These are phyloP conservation scores for Phenacoccus solenopsis DNA, from an alignment of 1,140 invertebrate species.

Conservation along the genomic window DNA sequence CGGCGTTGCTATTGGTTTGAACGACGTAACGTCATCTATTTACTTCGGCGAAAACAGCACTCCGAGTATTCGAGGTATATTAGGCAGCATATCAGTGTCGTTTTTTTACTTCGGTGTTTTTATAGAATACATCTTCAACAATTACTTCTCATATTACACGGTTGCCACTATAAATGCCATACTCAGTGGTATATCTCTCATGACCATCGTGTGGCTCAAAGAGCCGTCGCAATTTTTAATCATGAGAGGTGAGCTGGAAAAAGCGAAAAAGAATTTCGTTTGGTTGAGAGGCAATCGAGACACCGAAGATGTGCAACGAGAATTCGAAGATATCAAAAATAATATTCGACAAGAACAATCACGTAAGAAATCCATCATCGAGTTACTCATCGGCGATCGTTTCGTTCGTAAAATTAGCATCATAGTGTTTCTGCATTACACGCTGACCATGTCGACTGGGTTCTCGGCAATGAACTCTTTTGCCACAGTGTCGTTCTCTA, in stretches of 20 bases:
- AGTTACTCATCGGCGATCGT: conserved; percentile 34
- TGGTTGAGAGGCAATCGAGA: conserved; percentile 42
- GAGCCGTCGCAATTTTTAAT: conserved; percentile 65
- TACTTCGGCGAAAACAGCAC: conserved; percentile 67
- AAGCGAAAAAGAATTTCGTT: conserved; percentile 47
- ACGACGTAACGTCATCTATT: conserved; percentile 63
- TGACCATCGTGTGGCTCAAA: conserved; percentile 57
- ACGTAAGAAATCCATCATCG: conserved; percentile 32
- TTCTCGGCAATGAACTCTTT: conserved; percentile 26
- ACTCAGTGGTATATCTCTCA: conserved; percentile 46
- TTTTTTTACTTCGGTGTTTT: conserved; percentile 66
- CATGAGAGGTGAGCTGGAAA: conserved; percentile 41
- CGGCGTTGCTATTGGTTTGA: conserved; percentile 56
- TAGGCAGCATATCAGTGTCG: conserved; percentile 65
- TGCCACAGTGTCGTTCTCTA: conserved; percentile 30
- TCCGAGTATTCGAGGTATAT: conserved; percentile 24
- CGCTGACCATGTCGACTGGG: conserved; percentile 23
- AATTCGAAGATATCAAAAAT: conserved; percentile 21
- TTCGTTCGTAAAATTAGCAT: conserved; percentile 37
- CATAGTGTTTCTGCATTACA: conserved; percentile 36
- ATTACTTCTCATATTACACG: conserved; percentile 50
- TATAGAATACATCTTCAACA: conserved; percentile 58
- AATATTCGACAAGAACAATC: conserved; percentile 32
- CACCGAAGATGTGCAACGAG: conserved; percentile 21
- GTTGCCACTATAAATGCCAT: conserved; percentile 49